Percentiles rank a stretch among this genome's conserved stretches.
phyloP scores from a whole-genome alignment of 2,113 vertebrate genomes.

The Microtus pennsylvanicus region DNA sequence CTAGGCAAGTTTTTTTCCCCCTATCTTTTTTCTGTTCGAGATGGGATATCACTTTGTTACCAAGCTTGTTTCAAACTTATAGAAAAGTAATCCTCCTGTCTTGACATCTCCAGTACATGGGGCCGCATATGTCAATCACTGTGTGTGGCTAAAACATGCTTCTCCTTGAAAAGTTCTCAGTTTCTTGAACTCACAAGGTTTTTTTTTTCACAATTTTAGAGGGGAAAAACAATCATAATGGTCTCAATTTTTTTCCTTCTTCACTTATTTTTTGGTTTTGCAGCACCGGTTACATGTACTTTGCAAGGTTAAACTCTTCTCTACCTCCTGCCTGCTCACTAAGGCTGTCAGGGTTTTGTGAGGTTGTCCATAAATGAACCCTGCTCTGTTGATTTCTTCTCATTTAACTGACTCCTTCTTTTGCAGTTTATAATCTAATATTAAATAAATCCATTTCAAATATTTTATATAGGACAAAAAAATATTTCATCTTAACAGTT shows the following conservation, averaged over 20 bases:
- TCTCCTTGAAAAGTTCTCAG: background rate
- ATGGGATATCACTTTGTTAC: background rate
- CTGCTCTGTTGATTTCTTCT: background rate
- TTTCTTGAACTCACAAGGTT: background rate
- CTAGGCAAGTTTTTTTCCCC: too few species aligned
- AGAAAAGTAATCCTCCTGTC: background rate
- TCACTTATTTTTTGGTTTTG: background rate
- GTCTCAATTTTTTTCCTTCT: background rate
- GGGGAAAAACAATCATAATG: background rate
- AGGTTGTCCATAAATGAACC: background rate
- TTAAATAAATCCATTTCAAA: background rate
- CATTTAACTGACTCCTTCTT: background rate
- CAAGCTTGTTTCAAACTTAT: background rate
- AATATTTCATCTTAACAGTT: background rate
- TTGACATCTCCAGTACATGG: background rate
- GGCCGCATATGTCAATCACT: background rate
- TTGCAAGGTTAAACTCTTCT: background rate
- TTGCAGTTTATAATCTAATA: background rate
- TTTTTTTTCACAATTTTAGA: background rate
- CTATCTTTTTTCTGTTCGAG: background rate
- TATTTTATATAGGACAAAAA: conserved; percentile 28
- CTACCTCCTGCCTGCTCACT: background rate
- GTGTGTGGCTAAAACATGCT: background rate
- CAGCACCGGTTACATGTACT: background rate
- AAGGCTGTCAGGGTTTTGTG: background rate